Evolutionary conservation across 2,888 invertebrate species (phyloP).

Genomic region (Belgica antarctica): DNA sequence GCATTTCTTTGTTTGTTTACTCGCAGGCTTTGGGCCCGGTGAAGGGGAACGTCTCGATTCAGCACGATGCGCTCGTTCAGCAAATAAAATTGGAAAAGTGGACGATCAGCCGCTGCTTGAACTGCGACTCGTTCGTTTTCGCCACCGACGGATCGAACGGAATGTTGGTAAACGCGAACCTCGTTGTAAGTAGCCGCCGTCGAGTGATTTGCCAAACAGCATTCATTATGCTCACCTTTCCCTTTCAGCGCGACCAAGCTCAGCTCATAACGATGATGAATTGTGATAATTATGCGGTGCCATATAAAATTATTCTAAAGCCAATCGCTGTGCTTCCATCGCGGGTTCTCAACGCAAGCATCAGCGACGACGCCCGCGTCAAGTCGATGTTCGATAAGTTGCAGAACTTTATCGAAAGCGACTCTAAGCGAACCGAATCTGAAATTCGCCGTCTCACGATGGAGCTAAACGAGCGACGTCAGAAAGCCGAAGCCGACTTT

Average conservation of each 20-base stretch:
- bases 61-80: slow-evolving; percentile 11
- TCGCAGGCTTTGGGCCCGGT: slow-evolving; percentile 13
- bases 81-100: slow-evolving; percentile 5
- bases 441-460: slow-evolving; percentile 8
- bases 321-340: slow-evolving; percentile 6
- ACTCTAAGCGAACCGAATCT: neutral
- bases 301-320: slow-evolving; percentile 39
- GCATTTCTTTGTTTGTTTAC: slow-evolving; percentile 1
- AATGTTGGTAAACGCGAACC: slow-evolving; percentile 16
- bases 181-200: neutral
- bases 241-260: neutral
- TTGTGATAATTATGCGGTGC: slow-evolving; percentile 30
- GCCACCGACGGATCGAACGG: neutral
- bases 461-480: neutral
- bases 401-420: slow-evolving; percentile 15
- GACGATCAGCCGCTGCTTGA: slow-evolving; percentile 25
- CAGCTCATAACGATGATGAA: slow-evolving; percentile 11
- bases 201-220: neutral
- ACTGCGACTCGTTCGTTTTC: slow-evolving; percentile 33
- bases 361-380: slow-evolving; percentile 30
- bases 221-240: neutral
- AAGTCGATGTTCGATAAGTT: slow-evolving; percentile 14
- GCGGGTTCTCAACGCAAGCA: no score
- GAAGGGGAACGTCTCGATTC: slow-evolving; percentile 8
- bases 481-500: slow-evolving; percentile 27